Evolutionary conservation across 2,888 invertebrate genomes (phyloP), one percentile per base, ranked within the genome.

Genomic region (Tetanocera ferruginea): DNA sequence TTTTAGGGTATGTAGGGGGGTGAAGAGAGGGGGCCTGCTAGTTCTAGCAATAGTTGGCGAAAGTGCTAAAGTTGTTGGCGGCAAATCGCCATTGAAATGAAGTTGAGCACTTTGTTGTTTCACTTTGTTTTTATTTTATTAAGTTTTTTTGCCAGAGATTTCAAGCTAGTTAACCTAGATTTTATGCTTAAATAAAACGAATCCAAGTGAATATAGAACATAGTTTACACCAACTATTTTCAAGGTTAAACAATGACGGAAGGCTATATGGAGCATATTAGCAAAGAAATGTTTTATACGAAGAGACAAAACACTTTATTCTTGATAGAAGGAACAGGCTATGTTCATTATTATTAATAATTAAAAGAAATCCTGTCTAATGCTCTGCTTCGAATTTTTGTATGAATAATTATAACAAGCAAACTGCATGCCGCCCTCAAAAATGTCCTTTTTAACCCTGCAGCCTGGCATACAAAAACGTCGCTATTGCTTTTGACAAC

Each of bases 61-160:
- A 25, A 62, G 23, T 51, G 19, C n/a, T 25, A 14, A 25, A 51
- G 67, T 49, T 73, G 72, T 23, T 43, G 76, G 51, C 72, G 70
- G 70, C 71, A 43, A 76, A 64, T 74, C 74, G 79, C 74, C 76
- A 79, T 79, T 79, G 76, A 76, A 79, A 79, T 74, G 74, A 60
- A 64, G 72, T 66, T 66, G 67, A 72, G n/a, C 37, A n/a, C 17
- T 6, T 75, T 34, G 3, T 66, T 67, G 49, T 73, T 73, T 64
- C 23, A 6, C 51, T 78, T 78, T 55, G 70, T 74, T 79, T 79
- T 43, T 72, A 55, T 67, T 34, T 76, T 64, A 23, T 60, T 73
- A 19, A 51, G 14, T 19, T 51, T 52, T 70, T 28, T 14, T 43
- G 2, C 1, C 31, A 28, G 0, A 52, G 37, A 49, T 3, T 19